Evolutionary conservation across 1,140 invertebrate genomes (phyloP), one percentile per base, ranked within the genome.

Genomic region (Maniola jurtina): DNA sequence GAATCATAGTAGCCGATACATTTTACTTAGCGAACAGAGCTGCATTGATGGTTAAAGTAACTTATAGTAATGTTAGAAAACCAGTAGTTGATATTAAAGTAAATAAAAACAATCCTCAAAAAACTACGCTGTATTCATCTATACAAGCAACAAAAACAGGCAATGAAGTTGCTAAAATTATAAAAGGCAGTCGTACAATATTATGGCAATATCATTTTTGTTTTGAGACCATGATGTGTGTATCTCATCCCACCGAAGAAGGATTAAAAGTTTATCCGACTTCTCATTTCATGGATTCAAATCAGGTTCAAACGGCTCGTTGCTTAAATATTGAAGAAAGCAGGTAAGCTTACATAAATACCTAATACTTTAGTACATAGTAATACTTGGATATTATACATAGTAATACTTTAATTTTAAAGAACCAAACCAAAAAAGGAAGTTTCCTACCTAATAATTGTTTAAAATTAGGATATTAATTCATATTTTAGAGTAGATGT

Each of bases 1-100:
- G 95, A 0, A 79, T 97, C 0, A 91, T 97, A 5, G 93, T 95
- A 0, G 96, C 95, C 0, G 86, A 93, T 58, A 93, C 91, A 56
- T 91, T 94, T 61, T 86, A 91, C 50, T 73, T 93, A 34, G 95
- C 95, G 0, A 91, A 94, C 13, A 88, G 93, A 54, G 95, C 95
- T 5, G 92, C 93, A 0, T 91, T 93, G 61, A 84, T 93, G 67
- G 94, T 97, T 0, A 91, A 93, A 75, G 88, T 96, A 15, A 92
- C 88, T 15, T 95, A 96, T 42, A 79, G 33, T 25, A 67, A 81
- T 60, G 59, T 77, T 0, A 64, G 33, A 59, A 71, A 64, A 64
- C 79, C 81, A 7, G 52, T 79, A 11, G 58, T 76, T 54, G 75
- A 85, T 62, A 38, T 86, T 13, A 75, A 70, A 58, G 52, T 72